phyloP scores from a whole-genome alignment of 2,888 invertebrate species.

The Aelia acuminata region DNA sequence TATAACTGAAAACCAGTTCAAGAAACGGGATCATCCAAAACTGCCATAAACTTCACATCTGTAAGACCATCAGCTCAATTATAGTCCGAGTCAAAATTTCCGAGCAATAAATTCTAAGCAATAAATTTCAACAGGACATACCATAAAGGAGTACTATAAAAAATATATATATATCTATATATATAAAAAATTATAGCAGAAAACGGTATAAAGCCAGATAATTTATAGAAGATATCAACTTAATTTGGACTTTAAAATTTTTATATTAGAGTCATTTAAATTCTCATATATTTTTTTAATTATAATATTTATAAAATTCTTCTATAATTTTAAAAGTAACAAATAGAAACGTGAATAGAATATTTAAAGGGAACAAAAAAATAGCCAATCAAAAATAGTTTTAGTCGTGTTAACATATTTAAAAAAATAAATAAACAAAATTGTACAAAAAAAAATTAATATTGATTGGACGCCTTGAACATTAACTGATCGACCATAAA shows the following conservation, averaged over 20 bases:
- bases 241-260: not conserved
- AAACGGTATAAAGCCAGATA: not conserved
- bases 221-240: not conserved
- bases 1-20: not conserved
- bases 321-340: no score
- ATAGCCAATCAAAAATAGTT: no score
- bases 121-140: not conserved
- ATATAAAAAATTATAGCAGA: not conserved
- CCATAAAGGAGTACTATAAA: not conserved
- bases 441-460: no score
- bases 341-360: no score
- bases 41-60: not conserved
- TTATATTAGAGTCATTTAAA: not conserved
- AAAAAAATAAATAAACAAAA: no score
- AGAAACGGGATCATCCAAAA: constrained; percentile 4
- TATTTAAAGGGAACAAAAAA: no score
- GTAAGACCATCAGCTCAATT: not conserved
- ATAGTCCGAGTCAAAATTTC: not conserved
- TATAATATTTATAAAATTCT: no score
- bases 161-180: not conserved
- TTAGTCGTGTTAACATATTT: no score
- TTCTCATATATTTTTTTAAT: not conserved
- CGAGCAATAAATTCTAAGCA: not conserved
- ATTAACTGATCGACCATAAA: no score
- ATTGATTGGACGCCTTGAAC: no score